Evolutionary conservation across 1,140 invertebrate genomes (phyloP), one percentile per base, ranked within the genome.

Genomic region (Paracyclopina nana): DNA sequence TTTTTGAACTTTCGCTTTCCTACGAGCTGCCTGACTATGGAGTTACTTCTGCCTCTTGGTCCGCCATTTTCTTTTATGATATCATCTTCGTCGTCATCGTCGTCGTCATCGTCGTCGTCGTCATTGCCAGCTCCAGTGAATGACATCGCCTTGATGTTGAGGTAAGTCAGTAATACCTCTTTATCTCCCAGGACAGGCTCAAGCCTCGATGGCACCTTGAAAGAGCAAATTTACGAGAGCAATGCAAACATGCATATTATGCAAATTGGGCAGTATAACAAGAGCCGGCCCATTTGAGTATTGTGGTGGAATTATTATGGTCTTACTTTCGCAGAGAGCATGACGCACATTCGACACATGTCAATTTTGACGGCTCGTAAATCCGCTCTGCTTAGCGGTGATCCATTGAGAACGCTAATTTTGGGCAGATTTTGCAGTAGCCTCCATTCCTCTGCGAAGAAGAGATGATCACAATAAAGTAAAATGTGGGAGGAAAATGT

Each of bases 71-170:
- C 5, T 44, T 44, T 44, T 8, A 9, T 30, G 8, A 9, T 8
- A 22, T 20, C 42, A 2, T 12, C n/a, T 22, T 44, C 42, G 24
- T 18, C 16, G 12, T 18, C 16, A 24, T 12, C 4, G 5, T 44
- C 24, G 16, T 44, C 42, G 4, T 20, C 42, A 5, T 20, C 16
- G 29, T 30, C 29, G 8, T 9, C 8, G 29, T 30, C 29, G n/a
- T 30, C 29, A 9, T 8, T 30, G 8, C n/a, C n/a, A 45, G 22
- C 43, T 45, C 20, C 43, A n/a, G 92, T 87, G 66, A 96, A 96
- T 52, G 87, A 94, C 91, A 97, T 97, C 18, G 91, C 90, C 72
- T 98, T 98, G 63, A 98, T 97, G 71, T 98, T 98, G 51, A 98
- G 73, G 56, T 90, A 95, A 60, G 92, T 92, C 60, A 98, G 71